Evolutionary conservation across 2,113 vertebrate genomes (phyloP).

Genomic region (Arvicanthis niloticus): DNA sequence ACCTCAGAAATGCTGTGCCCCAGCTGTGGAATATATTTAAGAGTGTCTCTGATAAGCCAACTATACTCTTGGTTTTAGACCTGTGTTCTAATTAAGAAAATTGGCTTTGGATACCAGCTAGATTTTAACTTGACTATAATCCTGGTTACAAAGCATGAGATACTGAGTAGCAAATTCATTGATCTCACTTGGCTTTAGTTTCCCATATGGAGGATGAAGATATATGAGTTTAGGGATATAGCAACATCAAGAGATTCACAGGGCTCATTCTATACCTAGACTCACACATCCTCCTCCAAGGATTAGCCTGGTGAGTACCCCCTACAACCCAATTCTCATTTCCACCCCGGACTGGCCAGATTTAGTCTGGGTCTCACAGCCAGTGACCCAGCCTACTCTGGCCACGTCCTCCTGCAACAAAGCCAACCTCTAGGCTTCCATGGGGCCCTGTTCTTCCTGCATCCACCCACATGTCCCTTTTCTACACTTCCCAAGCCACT

Average conservation of each 20-base stretch:
- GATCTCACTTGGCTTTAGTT: background rate
- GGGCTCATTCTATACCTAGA: background rate
- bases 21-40: background rate
- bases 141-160: background rate
- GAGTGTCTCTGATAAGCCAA: background rate
- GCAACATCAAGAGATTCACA: background rate
- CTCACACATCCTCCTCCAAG: background rate
- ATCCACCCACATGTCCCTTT: background rate
- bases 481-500: background rate
- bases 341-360: too few relatives aligned
- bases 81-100: background rate
- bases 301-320: background rate
- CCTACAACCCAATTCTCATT: background rate
- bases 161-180: background rate
- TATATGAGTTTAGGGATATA: background rate
- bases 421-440: background rate
- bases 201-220: background rate
- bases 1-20: background rate
- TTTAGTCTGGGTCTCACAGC: background rate
- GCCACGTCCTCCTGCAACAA: background rate
- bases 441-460: background rate
- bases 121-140: background rate
- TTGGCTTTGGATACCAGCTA: background rate
- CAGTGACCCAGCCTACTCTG: background rate
- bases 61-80: background rate